Percentiles rank a stretch among this genome's conserved stretches.
Conservation (phyloP, 92 coral and sea anemone species). For the Bergia sp. region DNA sequence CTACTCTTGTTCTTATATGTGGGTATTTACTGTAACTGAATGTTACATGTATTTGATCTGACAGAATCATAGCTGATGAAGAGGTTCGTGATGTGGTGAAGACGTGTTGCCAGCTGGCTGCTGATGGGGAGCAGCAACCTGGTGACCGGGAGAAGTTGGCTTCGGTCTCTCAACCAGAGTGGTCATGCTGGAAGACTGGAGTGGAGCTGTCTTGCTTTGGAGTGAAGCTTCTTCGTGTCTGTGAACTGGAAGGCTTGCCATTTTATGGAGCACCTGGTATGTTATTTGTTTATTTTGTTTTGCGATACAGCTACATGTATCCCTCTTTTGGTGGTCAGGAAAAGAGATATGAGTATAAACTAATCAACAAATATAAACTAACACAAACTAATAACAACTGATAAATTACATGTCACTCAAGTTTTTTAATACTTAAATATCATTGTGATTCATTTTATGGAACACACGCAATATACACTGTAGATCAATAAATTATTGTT, state of each 20-base stretch:
- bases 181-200: constrained; percentile 99
- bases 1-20: background rate
- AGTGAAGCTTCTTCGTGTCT: constrained; percentile 87
- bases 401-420: no score
- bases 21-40: background rate
- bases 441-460: no score
- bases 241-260: constrained; percentile 85
- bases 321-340: no score
- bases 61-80: constrained; percentile 90
- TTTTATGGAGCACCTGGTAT: constrained; percentile 97
- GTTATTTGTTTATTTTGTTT: background rate
- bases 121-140: constrained; percentile 73
- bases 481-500: no score
- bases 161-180: constrained; percentile 86
- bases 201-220: constrained; percentile 96
- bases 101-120: constrained; percentile 84
- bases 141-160: constrained; percentile 80
- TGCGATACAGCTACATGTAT: no score
- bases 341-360: no score
- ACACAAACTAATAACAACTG: no score
- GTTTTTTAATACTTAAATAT: no score
- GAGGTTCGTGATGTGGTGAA: constrained; percentile 85
- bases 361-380: no score
- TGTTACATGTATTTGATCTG: background rate
- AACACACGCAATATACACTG: no score